Percentiles rank a stretch among this genome's conserved stretches.
phyloP scores from a whole-genome alignment of 2,888 invertebrate genomes.

The Caenorhabditis panamensis region DNA sequence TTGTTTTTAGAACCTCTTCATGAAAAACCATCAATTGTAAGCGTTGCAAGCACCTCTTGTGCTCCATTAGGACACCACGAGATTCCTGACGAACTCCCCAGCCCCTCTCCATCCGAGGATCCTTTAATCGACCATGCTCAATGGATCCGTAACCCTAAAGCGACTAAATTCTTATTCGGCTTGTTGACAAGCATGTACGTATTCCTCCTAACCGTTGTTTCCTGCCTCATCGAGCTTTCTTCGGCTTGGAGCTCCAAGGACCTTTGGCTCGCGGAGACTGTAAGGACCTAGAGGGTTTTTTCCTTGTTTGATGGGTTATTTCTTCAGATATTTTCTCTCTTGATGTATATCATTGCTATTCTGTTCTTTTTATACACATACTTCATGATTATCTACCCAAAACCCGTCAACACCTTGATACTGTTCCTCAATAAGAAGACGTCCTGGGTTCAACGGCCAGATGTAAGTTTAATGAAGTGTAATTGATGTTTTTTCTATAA shows the following conservation, averaged over 20 bases:
- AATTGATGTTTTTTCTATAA: neutral
- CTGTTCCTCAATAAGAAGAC: constrained; percentile 23
- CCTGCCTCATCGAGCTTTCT: constrained; percentile 42
- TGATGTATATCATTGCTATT: constrained; percentile 75
- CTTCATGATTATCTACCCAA: constrained; percentile 74
- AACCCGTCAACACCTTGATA: constrained; percentile 49
- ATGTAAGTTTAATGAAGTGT: constrained; percentile 20
- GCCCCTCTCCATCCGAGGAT: constrained; percentile 14
- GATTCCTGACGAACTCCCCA: neutral
- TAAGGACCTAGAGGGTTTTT: neutral
- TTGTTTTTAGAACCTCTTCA: constrained; percentile 30
- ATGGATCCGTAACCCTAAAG: constrained; percentile 46
- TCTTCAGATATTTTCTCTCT: constrained; percentile 60
- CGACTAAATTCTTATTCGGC: constrained; percentile 27
- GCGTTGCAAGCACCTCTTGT: constrained; percentile 29
- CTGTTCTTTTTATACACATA: constrained; percentile 75
- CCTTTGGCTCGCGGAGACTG: constrained; percentile 50
- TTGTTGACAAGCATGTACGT: constrained; percentile 53
- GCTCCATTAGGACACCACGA: constrained; percentile 29
- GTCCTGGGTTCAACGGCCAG: constrained; percentile 24
- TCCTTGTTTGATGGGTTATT: neutral
- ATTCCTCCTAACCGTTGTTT: constrained; percentile 32
- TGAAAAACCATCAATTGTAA: constrained; percentile 41
- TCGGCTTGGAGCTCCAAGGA: constrained; percentile 47
- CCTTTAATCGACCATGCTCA: constrained; percentile 33